Base-by-base conservation (phyloP, 2,888 invertebrate genomes). In the Melitaea athalia region DNA sequence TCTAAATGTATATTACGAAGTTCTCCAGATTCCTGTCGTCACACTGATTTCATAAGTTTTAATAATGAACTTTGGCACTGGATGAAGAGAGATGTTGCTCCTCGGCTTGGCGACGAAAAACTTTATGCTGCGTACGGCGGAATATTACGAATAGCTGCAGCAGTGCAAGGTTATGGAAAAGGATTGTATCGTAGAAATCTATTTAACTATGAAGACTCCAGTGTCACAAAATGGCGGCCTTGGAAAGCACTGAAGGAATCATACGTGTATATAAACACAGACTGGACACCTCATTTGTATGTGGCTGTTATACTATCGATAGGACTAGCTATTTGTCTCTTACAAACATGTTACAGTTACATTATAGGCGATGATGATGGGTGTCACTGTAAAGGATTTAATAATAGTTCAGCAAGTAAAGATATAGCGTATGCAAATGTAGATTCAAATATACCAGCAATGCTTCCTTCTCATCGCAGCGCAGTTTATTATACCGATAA, bases 51-150 rank as follows among this genome's bases (percentile, higher is more conserved):
- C 61, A 82, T 88, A 3, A 88, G 83, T 74, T 91, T 91, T 62
- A 90, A 92, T 71, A 89, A 86, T 64, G 89, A 88, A 33, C 73
- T 92, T 52, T 92, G 92, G 91, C 86, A 88, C 69, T 92, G 91
- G 91, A 86, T 92, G 89, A 90, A 91, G 73, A 83, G 84, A 15
- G 86, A 89, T 11, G 85, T 92, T 0, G 89, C 91, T 5, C 86
- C 90, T 7, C 91, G 87, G 73, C 80, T 92, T 5, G 74, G 78
- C 1, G 91, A 92, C 55, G 92, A 91, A 66, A 84, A 85, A 60
- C 76, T 91, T 50, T 92, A 89, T 64, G 76, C 87, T 12, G 91
- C 91, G 6, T 92, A 85, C 64, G 91, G 91, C 0, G 91, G 92
- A 3, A 79, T 90, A 1, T 75, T 92, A 59, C 80, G 91, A 65